Evolutionary conservation across 2,797 vertebrate species (phyloP).

Genomic region (Hippoglossus hippoglossus): DNA sequence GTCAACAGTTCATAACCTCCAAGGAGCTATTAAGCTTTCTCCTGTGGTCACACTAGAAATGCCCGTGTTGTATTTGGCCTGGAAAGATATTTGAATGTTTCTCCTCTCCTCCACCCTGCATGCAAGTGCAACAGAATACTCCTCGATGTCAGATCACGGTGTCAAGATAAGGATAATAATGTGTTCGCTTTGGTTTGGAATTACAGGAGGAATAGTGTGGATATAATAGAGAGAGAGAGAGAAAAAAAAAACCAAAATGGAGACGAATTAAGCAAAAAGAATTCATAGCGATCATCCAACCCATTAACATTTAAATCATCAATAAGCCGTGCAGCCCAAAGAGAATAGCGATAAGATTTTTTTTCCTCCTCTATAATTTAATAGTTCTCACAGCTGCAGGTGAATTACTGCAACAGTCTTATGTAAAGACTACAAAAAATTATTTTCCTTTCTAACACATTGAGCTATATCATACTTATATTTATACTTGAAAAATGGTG

Average conservation of each 20-base stretch:
- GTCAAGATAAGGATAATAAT: constrained; percentile 72
- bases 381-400: constrained; percentile 33
- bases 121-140: constrained; percentile 72
- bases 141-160: constrained; percentile 53
- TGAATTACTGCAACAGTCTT: constrained; percentile 34
- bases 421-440: neutral
- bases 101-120: constrained; percentile 63
- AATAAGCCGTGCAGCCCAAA: neutral
- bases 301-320: constrained; percentile 38
- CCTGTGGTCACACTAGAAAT: constrained; percentile 90
- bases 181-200: constrained; percentile 63
- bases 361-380: constrained; percentile 15
- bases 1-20: constrained; percentile 98
- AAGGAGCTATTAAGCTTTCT: constrained; percentile 94
- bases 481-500: constrained; percentile 87
- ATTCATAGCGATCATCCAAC: constrained; percentile 18
- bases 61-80: constrained; percentile 92
- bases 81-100: constrained; percentile 71
- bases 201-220: constrained; percentile 39
- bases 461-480: constrained; percentile 70
- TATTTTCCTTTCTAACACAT: constrained; percentile 20
- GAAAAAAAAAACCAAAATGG: constrained; percentile 21
- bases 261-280: constrained; percentile 33
- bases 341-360: constrained; percentile 13
- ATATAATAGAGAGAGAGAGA: constrained; percentile 32